Conservation (phyloP, 2,888 invertebrate species). For the Teleogryllus oceanicus region DNA sequence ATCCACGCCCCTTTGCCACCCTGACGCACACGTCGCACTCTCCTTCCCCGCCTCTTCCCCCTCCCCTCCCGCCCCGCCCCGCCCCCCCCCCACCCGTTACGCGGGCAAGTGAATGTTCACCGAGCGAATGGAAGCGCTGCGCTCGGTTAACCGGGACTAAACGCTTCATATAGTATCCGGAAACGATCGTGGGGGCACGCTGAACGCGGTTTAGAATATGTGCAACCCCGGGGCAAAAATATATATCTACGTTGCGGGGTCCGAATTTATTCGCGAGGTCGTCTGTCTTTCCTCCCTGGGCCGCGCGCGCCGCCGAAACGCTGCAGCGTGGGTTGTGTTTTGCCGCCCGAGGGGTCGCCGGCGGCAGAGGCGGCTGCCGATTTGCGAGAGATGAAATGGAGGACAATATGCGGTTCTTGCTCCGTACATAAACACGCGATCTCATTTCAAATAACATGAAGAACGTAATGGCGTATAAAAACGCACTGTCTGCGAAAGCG, state of each 20-base stretch:
- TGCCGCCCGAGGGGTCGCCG: no score
- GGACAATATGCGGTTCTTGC: no score
- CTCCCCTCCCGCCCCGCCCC: background rate
- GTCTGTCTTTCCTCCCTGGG: background rate
- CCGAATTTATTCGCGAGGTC: background rate
- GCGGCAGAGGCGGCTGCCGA: no score
- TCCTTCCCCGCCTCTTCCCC: background rate
- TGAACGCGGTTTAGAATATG: background rate
- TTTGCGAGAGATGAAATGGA: no score
- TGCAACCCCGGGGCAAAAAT: background rate
- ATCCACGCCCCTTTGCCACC: background rate
- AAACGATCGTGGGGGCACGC: background rate
- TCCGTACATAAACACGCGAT: no score
- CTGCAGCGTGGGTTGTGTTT: background rate
- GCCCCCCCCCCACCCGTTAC: background rate
- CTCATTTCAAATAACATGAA: no score
- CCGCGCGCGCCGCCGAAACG: background rate
- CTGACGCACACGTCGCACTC: background rate
- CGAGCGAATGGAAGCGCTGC: background rate
- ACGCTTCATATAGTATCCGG: conserved; percentile 2
- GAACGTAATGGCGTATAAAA: no score
- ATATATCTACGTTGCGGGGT: background rate
- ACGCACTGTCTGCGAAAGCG: no score
- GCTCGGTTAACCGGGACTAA: conserved; percentile 1
- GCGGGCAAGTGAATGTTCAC: conserved; percentile 1